Percentiles rank a stretch among this genome's conserved stretches.
phyloP scores from a whole-genome alignment of 2,797 vertebrate species.

The Mionectes olivaceus region DNA sequence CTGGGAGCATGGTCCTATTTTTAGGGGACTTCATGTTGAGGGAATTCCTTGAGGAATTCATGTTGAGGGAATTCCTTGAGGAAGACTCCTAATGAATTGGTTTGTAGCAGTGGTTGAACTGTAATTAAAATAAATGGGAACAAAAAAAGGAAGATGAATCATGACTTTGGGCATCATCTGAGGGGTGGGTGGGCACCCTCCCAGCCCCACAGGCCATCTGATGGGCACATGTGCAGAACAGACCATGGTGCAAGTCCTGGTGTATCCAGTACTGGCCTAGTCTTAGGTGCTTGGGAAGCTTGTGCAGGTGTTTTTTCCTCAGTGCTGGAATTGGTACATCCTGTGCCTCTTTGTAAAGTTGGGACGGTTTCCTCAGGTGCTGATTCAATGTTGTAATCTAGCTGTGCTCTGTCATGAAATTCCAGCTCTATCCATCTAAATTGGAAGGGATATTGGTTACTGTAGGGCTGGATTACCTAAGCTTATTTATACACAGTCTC shows the following conservation, averaged over 20 bases:
- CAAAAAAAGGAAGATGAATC: background rate
- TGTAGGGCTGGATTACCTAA: background rate
- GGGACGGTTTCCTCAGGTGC: background rate
- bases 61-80: background rate
- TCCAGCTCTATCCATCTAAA: background rate
- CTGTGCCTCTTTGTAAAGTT: background rate
- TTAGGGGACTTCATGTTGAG: background rate
- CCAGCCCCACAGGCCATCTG: background rate
- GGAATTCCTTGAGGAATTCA: background rate
- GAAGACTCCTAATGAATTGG: background rate
- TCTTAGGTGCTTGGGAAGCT: background rate
- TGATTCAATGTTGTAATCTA: fast-evolving
- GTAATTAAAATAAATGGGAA: background rate
- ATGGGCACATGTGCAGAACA: background rate
- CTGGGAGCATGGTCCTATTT: background rate
- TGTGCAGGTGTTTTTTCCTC: background rate
- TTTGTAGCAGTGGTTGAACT: background rate
- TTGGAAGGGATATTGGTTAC: background rate
- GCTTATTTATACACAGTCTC: background rate
- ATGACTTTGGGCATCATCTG: background rate
- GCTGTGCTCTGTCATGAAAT: background rate
- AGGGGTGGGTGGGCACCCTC: background rate
- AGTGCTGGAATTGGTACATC: background rate
- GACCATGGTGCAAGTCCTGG: background rate
- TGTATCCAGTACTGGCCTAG: background rate